Conservation (phyloP, 2,113 vertebrate genomes). For the Gopherus flavomarginatus region DNA sequence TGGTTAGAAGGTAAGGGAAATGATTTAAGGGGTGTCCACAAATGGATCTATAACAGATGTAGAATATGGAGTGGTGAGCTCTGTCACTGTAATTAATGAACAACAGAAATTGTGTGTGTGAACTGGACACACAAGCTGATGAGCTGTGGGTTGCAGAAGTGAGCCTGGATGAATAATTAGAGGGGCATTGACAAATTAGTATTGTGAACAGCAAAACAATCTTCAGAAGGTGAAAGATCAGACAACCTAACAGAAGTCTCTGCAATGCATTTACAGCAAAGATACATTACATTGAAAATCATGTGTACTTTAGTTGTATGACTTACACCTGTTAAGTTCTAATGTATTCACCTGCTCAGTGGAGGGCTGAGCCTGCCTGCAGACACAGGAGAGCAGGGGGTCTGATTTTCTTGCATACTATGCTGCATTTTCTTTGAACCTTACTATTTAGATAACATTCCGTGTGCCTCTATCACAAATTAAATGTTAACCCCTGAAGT, state of each 20-base stretch:
- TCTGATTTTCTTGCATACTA: neutral
- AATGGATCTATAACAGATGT: neutral
- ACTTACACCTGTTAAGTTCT: neutral
- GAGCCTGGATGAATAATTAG: neutral
- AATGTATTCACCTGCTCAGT: neutral
- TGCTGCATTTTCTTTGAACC: constrained; percentile 6
- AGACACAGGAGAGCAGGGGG: neutral
- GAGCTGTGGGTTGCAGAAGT: neutral
- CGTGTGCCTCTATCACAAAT: neutral
- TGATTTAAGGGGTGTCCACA: accelerated
- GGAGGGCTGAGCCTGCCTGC: neutral
- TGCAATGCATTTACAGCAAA: neutral
- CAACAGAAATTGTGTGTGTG: neutral
- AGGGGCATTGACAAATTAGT: neutral
- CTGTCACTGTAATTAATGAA: neutral
- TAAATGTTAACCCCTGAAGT: constrained; percentile 5
- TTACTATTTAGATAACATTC: neutral
- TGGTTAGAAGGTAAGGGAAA: neutral
- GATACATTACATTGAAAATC: neutral
- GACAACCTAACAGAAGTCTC: neutral
- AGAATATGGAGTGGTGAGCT: neutral
- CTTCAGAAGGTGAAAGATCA: neutral
- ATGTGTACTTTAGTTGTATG: neutral
- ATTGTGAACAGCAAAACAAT: neutral
- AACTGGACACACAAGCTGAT: neutral